Evolutionary conservation across 30 jellyfish, hydroid and myxozoan genomes (phyloP), one percentile per base, ranked within the genome.

Genomic region (Hydractinia symbiolongicarpus): DNA sequence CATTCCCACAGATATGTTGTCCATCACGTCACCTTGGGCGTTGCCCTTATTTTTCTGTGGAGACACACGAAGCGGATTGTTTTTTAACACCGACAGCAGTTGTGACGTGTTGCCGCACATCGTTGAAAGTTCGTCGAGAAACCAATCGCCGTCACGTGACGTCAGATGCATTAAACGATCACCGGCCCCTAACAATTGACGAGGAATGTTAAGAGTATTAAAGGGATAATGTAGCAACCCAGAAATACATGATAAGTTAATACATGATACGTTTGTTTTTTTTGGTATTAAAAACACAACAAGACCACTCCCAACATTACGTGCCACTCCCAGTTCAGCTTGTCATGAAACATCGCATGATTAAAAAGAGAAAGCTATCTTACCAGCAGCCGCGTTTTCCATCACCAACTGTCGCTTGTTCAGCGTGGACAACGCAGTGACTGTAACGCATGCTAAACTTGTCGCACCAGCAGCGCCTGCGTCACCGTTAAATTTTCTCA

Each of bases 351-450:
- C 44, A 30, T 0, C 44, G 44, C 44, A 30, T 30, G 1, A 30
- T 30, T 30, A 30, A 30, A 30, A 30, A 30, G 44, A 30, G 44
- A 30, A 30, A 30, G 44, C 44, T 30, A 30, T n/a, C 90, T 66
- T 10, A 91, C 98, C 98, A 5, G 96, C 86, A 15, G 98, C 98
- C 9, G 98, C 96, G 75, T 93, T 93, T 68, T 93, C 98, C 98
- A 93, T 93, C 71, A 80, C 95, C 82, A 93, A 78, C 52, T 72
- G 88, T 52, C 96, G 77, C 54, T 86, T 83, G 74, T 93, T 93
- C 44, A 93, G 81, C 7, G 98, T 93, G 3, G 95, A 68, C 84
- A 93, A 61, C 15, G 98, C 98, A 56, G 98, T 83, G 50, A 93
- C 86, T 8, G 96, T 93, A 6, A 93, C 96, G 72, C 95, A 84